These are phyloP conservation scores for Scrobipalpa costella DNA, from an alignment of 2,888 invertebrate genomes.

Conservation along the genomic window DNA sequence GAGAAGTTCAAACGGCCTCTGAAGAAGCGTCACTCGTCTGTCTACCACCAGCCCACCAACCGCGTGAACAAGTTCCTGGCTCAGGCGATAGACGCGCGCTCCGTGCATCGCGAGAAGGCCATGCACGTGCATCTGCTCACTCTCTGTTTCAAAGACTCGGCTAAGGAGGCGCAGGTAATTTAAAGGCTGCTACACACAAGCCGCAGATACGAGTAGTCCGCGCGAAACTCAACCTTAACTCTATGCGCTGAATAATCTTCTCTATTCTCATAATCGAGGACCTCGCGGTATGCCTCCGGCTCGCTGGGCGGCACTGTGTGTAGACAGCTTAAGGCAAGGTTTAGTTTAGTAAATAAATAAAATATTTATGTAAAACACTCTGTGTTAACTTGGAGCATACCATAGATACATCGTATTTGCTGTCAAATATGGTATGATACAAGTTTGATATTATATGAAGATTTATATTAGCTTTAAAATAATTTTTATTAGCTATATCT, in stretches of 20 bases:
- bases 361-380: not conserved
- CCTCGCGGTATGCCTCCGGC: too few relatives aligned
- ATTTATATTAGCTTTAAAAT: too few relatives aligned
- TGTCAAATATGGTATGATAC: too few relatives aligned
- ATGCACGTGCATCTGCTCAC: conserved; percentile 93
- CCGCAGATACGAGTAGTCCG: too few relatives aligned
- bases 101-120: conserved; percentile 94
- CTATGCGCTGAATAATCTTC: too few relatives aligned
- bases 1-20: conserved; percentile 93
- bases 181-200: conserved; percentile 46
- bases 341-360: not conserved
- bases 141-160: conserved; percentile 90
- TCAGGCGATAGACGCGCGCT: conserved; percentile 94
- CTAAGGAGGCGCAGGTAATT: conserved; percentile 90
- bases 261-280: too few relatives aligned
- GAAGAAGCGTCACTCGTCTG: conserved; percentile 92
- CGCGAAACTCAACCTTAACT: too few relatives aligned
- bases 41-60: conserved; percentile 94
- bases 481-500: too few relatives aligned
- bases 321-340: too few relatives aligned
- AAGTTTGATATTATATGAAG: too few relatives aligned
- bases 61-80: conserved; percentile 95
- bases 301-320: too few relatives aligned
- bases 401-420: too few relatives aligned
- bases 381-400: not conserved